Conservation (phyloP, 1,140 invertebrate genomes). For the Drosophila ironensis region DNA sequence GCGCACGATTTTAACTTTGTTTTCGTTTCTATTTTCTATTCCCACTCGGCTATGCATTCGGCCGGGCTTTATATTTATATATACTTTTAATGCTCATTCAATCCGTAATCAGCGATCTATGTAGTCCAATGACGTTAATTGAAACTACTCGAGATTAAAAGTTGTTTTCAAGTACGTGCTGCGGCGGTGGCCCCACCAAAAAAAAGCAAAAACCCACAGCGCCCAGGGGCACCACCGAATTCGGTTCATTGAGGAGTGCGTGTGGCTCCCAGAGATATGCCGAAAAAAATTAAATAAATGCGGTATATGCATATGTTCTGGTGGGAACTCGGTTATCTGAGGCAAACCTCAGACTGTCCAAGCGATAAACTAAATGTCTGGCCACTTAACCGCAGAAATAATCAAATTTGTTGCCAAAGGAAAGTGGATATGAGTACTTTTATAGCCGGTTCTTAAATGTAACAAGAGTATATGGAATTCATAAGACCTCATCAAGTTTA, state of each 20-base stretch:
- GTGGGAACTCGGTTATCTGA: conserved; percentile 23
- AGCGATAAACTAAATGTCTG: not conserved
- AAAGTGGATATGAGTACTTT: too few species aligned
- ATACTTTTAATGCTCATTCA: conserved; percentile 58
- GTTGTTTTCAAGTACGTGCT: conserved; percentile 68
- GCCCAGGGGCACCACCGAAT: not conserved
- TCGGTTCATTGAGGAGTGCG: conserved; percentile 33
- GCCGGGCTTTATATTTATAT: conserved; percentile 16
- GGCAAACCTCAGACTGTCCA: conserved; percentile 12
- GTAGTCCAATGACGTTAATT: conserved; percentile 80
- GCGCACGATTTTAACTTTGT: conserved; percentile 45
- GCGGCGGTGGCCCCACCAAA: conserved; percentile 23
- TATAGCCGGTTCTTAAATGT: too few species aligned
- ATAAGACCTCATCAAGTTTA: too few species aligned
- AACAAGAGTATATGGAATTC: too few species aligned
- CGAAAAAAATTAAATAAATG: conserved; percentile 5
- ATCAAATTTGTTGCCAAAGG: too few species aligned
- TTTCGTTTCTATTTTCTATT: conserved; percentile 40
- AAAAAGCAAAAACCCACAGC: not conserved
- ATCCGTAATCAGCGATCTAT: conserved; percentile 72
- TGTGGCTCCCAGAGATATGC: conserved; percentile 19
- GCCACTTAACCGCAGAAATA: not conserved
- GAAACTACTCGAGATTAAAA: conserved; percentile 78
- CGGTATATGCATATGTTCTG: not conserved
- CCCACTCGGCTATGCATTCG: not conserved